Percentiles rank a stretch among this genome's conserved stretches.
These are phyloP conservation scores for Drosophila mulleri DNA, from an alignment of 2,888 invertebrate species.

Conservation along the genomic window DNA sequence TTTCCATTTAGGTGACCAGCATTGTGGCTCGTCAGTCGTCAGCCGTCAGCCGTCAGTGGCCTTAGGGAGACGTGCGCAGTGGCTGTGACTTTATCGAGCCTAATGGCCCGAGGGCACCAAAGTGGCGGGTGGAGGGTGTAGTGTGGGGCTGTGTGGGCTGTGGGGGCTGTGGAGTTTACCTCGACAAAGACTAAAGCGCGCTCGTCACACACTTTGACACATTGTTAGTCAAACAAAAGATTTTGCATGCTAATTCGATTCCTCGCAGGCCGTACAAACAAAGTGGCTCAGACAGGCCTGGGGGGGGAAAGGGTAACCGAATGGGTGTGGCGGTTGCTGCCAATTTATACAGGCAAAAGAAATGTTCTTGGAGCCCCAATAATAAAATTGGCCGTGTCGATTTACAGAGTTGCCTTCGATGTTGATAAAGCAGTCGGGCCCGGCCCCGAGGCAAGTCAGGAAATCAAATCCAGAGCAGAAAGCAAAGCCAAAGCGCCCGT, in stretches of 20 bases:
- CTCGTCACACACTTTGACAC: conserved; percentile 78
- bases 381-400: conserved; percentile 76
- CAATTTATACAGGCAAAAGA: conserved; percentile 21
- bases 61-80: conserved; percentile 18
- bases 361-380: conserved; percentile 53
- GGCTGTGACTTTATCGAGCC: conserved; percentile 44
- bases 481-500: conserved; percentile 3
- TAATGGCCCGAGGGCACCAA: conserved; percentile 48
- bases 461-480: conserved; percentile 44
- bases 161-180: not conserved
- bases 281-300: conserved; percentile 29
- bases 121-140: not conserved
- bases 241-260: conserved; percentile 81
- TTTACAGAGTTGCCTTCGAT: conserved; percentile 43
- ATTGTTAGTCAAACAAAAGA: conserved; percentile 81
- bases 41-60: not conserved
- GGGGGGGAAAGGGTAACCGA: not conserved
- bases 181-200: conserved; percentile 63
- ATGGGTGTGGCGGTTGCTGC: not conserved
- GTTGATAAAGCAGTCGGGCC: conserved; percentile 59
- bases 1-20: conserved; percentile 47
- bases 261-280: conserved; percentile 52
- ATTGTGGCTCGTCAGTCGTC: conserved; percentile 27
- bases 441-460: conserved; percentile 37
- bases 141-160: not conserved